Conservation (phyloP, 2,113 vertebrate genomes). For the Pseudolaguvia tuberculata region DNA sequence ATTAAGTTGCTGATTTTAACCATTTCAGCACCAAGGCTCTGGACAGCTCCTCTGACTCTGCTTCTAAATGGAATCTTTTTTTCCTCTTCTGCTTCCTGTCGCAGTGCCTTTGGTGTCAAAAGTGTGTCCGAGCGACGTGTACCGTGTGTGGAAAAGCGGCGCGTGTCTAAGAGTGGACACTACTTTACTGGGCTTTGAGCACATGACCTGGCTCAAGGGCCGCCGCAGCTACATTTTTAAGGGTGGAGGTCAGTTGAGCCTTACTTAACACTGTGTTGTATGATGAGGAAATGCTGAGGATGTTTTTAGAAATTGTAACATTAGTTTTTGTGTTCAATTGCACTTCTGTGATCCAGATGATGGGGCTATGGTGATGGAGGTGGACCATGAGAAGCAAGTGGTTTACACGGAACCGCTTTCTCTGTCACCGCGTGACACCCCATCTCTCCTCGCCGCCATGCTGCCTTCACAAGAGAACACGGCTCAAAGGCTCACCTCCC, state of each 20-base stretch:
- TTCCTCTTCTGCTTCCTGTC: conserved; percentile 21
- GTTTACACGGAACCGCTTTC: conserved; percentile 87
- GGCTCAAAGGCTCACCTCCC: conserved; percentile 84
- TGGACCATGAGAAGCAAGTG: conserved; percentile 93
- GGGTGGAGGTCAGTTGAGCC: conserved; percentile 84
- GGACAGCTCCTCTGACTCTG: conserved; percentile 59
- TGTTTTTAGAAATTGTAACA: too few species aligned
- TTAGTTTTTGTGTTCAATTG: not conserved
- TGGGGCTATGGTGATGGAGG: conserved; percentile 93
- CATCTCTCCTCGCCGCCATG: conserved; percentile 88
- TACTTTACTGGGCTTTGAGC: conserved; percentile 89
- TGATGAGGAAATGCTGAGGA: too few species aligned
- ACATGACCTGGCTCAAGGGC: conserved; percentile 95
- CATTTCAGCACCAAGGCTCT: conserved; percentile 59
- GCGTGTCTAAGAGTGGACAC: conserved; percentile 90
- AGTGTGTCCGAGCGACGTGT: conserved; percentile 92
- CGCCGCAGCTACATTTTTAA: conserved; percentile 93
- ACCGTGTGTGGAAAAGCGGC: conserved; percentile 91
- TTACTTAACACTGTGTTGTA: too few species aligned
- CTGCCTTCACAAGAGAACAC: conserved; percentile 88
- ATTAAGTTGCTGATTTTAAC: not conserved
- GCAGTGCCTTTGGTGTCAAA: conserved; percentile 91
- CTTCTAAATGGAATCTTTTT: not conserved
- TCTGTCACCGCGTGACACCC: conserved; percentile 76
- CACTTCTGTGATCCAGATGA: conserved; percentile 65